Evolutionary conservation across 2,797 vertebrate genomes (phyloP).

Genomic region (Eulemur albifrons): DNA sequence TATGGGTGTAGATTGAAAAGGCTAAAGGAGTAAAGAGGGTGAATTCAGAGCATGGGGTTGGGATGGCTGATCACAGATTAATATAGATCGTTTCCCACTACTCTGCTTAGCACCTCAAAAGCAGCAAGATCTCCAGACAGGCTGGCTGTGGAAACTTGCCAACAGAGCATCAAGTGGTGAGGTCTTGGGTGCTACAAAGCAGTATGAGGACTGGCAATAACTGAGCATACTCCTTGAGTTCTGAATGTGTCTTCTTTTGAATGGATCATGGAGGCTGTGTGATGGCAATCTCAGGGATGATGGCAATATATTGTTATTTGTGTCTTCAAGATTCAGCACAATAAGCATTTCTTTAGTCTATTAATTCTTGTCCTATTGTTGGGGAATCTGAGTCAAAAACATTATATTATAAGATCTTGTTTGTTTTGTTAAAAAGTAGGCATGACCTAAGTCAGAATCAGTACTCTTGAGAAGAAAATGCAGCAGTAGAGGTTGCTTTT

Average conservation of each 20-base stretch:
- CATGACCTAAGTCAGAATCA: not conserved
- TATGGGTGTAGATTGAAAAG: not conserved
- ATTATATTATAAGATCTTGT: too few relatives aligned
- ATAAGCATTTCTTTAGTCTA: not conserved
- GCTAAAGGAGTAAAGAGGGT: not conserved
- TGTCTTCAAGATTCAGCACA: not conserved
- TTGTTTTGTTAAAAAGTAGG: not conserved
- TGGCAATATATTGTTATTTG: rapidly evolving
- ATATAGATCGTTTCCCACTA: rapidly evolving
- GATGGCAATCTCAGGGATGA: not conserved
- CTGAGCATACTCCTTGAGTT: too few relatives aligned
- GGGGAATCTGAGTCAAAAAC: not conserved
- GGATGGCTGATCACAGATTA: not conserved
- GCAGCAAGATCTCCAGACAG: not conserved
- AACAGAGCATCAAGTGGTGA: not conserved
- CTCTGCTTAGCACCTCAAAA: too few relatives aligned
- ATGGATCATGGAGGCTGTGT: too few relatives aligned
- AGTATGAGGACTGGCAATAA: not conserved
- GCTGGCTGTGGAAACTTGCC: not conserved
- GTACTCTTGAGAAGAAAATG: not conserved
- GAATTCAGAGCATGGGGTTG: not conserved
- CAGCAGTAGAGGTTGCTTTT: not conserved
- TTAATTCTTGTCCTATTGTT: not conserved
- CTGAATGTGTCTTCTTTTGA: not conserved
- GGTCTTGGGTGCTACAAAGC: not conserved